Conservation (phyloP, 2,113 vertebrate genomes). For the Phalacrocorax brasilianus region DNA sequence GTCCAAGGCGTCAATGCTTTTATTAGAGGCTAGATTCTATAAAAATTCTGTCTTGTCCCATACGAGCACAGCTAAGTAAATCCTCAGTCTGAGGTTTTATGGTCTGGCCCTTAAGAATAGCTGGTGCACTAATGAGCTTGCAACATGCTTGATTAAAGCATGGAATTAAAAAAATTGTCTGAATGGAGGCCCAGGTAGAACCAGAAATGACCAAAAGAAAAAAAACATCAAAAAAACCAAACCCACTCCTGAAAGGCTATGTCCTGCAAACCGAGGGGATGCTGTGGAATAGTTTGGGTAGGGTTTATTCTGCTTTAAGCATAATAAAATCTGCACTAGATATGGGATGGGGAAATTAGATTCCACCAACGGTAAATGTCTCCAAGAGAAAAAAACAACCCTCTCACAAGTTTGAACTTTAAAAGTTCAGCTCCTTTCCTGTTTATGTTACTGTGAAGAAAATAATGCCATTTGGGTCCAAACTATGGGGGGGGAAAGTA, state of each 20-base stretch:
- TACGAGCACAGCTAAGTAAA: neutral
- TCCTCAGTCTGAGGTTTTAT: neutral
- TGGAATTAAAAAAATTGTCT: neutral
- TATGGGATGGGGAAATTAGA: constrained; percentile 42
- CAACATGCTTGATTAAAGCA: constrained; percentile 27
- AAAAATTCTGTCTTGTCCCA: neutral
- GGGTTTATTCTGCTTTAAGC: constrained; percentile 79
- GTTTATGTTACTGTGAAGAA: constrained; percentile 57
- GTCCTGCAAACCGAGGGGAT: constrained; percentile 78
- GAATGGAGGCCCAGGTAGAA: constrained; percentile 6
- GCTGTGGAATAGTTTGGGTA: constrained; percentile 73
- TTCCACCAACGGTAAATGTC: constrained; percentile 51
- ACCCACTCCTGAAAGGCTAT: constrained; percentile 46
- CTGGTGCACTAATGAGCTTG: neutral
- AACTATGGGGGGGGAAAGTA: constrained; percentile 77
- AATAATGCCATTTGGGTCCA: constrained; percentile 84
- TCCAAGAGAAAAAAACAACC: constrained; percentile 52
- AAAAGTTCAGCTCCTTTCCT: constrained; percentile 68
- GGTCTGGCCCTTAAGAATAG: neutral
- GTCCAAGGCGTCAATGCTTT: neutral
- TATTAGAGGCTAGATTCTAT: neutral
- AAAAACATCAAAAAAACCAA: neutral
- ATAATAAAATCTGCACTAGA: constrained; percentile 72
- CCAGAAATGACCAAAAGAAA: constrained; percentile 48
- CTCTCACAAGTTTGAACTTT: constrained; percentile 68